Evolutionary conservation across 2,888 invertebrate species (phyloP), one percentile per base, ranked within the genome.

Genomic region (Hyposoter didymator): DNA sequence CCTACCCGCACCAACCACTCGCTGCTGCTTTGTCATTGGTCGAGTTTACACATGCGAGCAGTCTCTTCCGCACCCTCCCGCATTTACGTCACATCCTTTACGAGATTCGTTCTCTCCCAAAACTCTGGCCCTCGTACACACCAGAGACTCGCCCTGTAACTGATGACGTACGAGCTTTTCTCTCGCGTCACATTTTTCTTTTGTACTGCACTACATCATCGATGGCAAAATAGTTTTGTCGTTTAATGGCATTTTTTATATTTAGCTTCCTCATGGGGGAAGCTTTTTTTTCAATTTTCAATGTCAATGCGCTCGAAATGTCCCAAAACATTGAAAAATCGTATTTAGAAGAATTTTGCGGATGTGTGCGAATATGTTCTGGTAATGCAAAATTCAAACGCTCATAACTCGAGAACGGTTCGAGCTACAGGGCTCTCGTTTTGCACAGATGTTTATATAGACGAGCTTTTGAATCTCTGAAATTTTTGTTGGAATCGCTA

Each of bases 11-110:
- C 35, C 35, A 35, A 47, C 47, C 62, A 14, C 35, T 49, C 72
- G 47, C 47, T n/a, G 4, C 72, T 69, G 85, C 80, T 83, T 83
- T 74, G 80, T 83, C 83, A 86, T 86, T 83, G 85, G 83, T 78
- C 85, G 76, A 73, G 73, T 83, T 75, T 76, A 52, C 70, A 70
- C 70, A 69, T 32, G 47, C 74, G 69, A 66, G 67, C 10, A 35
- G 6, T 35, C 35, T 0, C 7, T 62, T 83, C 49, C 74, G n/a
- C n/a, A 66, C 82, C 79, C 67, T 81, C 78, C n/a, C n/a, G n/a
- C 79, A 19, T 74, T 74, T 55, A 66, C 59, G 67, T 74, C 74
- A 78, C 84, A 45, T 82, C 78, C 66, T 45, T 73, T 78, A 49
- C 76, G n/a, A 67, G 78, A 78, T 78, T 59, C 67, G 10, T n/a